phyloP scores from a whole-genome alignment of 2,888 invertebrate species.

The Cecidostiba fungosa region DNA sequence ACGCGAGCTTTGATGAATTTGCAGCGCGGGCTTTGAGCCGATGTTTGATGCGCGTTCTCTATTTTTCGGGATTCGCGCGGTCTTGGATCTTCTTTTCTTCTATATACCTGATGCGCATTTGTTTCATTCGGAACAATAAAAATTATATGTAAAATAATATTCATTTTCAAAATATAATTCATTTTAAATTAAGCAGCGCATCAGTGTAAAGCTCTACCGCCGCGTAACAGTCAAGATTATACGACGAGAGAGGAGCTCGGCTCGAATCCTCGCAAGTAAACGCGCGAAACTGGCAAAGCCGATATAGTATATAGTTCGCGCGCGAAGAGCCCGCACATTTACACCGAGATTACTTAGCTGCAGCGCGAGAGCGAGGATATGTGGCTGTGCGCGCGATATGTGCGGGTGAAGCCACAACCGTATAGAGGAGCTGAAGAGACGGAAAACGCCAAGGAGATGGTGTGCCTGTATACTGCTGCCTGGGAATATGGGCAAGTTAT shows the following conservation, averaged over 20 bases:
- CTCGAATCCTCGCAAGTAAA: conserved; percentile 19
- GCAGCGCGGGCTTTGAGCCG: background rate
- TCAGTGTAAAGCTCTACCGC: background rate
- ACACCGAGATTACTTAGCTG: conserved; percentile 9
- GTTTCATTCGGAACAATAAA: background rate
- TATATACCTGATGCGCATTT: background rate
- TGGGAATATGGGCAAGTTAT: background rate
- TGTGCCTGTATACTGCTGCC: background rate
- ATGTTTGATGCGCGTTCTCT: background rate
- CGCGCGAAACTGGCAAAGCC: conserved; percentile 33
- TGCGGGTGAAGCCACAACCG: background rate
- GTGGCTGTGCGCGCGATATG: background rate
- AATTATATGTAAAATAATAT: too few relatives aligned
- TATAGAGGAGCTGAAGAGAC: background rate
- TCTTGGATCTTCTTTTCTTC: background rate
- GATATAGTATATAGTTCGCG: conserved; percentile 26
- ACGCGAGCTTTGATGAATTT: conserved; percentile 17
- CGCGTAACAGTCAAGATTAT: background rate
- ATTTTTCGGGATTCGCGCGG: background rate
- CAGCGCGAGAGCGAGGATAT: too few relatives aligned
- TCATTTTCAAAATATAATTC: background rate
- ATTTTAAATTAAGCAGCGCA: background rate
- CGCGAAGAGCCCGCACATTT: conserved; percentile 2
- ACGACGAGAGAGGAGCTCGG: background rate
- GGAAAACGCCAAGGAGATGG: background rate